These are phyloP conservation scores for Tautogolabrus adspersus DNA, from an alignment of 2,113 vertebrate species.

Conservation along the genomic window DNA sequence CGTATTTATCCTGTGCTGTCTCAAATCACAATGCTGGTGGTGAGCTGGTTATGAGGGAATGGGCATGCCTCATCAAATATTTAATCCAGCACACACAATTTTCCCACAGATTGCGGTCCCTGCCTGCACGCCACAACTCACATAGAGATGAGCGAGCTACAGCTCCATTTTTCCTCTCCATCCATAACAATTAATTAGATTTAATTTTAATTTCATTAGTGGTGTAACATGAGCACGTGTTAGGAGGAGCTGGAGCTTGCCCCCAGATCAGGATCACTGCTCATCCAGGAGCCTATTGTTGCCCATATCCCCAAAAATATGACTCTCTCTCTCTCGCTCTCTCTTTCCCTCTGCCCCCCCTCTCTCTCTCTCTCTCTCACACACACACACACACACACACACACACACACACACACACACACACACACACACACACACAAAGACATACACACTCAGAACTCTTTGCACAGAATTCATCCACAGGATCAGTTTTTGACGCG, in stretches of 20 bases:
- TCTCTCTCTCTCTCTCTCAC: background rate
- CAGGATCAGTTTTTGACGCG: conserved; percentile 45
- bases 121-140: background rate
- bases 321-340: background rate
- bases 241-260: too few species aligned
- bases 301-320: background rate
- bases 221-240: background rate
- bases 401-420: conserved; percentile 14
- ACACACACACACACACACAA: conserved; percentile 20
- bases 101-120: conserved; percentile 6
- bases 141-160: background rate
- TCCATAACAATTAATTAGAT: background rate
- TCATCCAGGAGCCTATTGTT: background rate
- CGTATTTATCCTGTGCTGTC: background rate
- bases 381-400: conserved; percentile 17
- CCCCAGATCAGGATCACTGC: background rate
- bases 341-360: background rate
- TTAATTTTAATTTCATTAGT: background rate
- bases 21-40: conserved; percentile 33
- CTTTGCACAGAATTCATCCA: conserved; percentile 49
- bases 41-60: conserved; percentile 31
- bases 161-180: background rate
- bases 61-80: conserved; percentile 49
- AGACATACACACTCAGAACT: conserved; percentile 46
- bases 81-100: conserved; percentile 30